Evolutionary conservation across 1,140 invertebrate species (phyloP).

Genomic region (Lysiphlebus fabarum): DNA sequence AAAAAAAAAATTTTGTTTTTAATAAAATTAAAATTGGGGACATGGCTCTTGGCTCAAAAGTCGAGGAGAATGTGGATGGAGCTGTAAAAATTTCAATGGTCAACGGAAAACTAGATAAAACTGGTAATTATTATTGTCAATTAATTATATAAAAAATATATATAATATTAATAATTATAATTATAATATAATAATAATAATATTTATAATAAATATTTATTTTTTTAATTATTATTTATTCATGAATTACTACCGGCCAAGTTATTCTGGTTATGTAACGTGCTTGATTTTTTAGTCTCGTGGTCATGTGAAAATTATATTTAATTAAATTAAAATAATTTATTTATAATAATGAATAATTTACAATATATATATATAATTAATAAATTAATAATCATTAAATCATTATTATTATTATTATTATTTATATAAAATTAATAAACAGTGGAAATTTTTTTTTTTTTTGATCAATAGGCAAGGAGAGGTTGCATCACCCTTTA

Average conservation of each 20-base stretch:
- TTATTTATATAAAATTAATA: no score
- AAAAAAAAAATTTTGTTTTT: conserved; percentile 6
- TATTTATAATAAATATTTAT: conserved; percentile 16
- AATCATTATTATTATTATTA: no score
- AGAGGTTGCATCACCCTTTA: no score
- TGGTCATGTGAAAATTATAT: conserved; percentile 23
- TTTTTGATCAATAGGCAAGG: no score
- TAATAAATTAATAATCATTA: no score
- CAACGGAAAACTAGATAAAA: conserved; percentile 36
- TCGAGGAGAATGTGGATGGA: conserved; percentile 44
- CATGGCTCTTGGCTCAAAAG: conserved; percentile 52
- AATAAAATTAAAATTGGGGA: conserved; percentile 25
- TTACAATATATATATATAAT: no score
- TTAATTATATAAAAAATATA: background rate
- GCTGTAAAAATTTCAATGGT: conserved; percentile 43
- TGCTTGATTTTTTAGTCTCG: conserved; percentile 20
- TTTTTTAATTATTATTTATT: background rate
- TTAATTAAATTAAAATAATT: background rate
- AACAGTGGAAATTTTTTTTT: no score
- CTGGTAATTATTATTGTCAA: conserved; percentile 25
- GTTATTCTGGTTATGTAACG: conserved; percentile 22
- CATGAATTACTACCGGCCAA: conserved; percentile 17
- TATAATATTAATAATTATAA: background rate
- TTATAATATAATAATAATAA: background rate
- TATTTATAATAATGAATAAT: no score